Conservation (phyloP, 2,113 vertebrate genomes). For the Tenebrosternarchus preto region DNA sequence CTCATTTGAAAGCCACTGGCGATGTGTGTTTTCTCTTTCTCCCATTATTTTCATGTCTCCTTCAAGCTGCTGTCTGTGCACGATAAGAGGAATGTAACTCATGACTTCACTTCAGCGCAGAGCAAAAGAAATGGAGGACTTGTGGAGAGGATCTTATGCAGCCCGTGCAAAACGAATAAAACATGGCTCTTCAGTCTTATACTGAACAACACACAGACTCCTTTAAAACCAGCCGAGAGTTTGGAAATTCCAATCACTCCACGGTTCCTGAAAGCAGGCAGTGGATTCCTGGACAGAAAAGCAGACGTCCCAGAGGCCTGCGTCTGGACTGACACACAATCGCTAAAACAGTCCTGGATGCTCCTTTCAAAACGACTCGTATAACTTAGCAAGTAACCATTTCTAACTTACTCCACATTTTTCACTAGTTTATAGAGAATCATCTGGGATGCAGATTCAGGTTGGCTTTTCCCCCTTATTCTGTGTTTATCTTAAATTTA, state of each 20-base stretch:
- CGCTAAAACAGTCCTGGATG: not conserved
- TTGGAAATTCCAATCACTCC: not conserved
- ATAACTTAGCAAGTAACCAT: not conserved
- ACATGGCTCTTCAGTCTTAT: not conserved
- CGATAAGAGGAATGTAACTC: not conserved
- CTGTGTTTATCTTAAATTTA: not conserved
- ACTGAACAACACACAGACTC: not conserved
- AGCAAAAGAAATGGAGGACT: not conserved
- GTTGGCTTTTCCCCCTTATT: not conserved
- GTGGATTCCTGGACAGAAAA: not conserved
- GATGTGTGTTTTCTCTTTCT: slow-evolving; percentile 5
- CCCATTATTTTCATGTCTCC: not conserved
- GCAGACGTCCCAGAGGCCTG: not conserved
- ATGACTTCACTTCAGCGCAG: not conserved
- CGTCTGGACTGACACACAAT: not conserved
- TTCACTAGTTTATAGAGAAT: not conserved
- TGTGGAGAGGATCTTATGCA: not conserved
- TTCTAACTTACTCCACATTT: not conserved
- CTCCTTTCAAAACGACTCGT: not conserved
- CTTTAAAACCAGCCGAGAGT: not conserved
- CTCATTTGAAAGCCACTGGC: not conserved
- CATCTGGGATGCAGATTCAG: not conserved
- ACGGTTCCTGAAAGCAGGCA: not conserved
- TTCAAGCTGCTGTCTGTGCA: not conserved
- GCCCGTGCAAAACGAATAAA: not conserved